A percentile compares a stretch with the other conserved stretches of the same genome.
These are phyloP conservation scores for Lagodon rhomboides DNA, from an alignment of 2,797 vertebrate genomes.

Conservation along the genomic window DNA sequence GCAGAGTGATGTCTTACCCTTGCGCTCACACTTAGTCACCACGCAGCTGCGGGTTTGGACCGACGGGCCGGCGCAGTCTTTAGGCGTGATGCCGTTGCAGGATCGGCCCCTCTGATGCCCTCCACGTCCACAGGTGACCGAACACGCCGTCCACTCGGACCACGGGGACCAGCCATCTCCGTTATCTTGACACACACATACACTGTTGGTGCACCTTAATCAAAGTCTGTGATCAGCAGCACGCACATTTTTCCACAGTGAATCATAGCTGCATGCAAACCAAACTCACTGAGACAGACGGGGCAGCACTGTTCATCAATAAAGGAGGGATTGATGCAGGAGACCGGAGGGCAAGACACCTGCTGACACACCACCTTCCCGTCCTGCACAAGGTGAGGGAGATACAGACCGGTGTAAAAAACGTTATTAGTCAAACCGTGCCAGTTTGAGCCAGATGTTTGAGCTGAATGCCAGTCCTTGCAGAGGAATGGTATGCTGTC, in stretches of 20 bases:
- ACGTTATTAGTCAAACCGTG: conserved; percentile 13
- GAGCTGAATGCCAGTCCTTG: conserved; percentile 33
- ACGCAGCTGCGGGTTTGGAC: conserved; percentile 95
- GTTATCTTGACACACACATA: conserved; percentile 69
- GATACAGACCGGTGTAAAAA: conserved; percentile 15
- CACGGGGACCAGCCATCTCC: conserved; percentile 96
- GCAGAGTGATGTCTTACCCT: conserved; percentile 82
- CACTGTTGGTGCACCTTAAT: neutral
- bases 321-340: conserved; percentile 90
- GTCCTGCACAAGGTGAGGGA: conserved; percentile 79
- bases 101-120: conserved; percentile 96
- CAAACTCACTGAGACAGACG: conserved; percentile 90
- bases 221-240: neutral
- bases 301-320: conserved; percentile 94
- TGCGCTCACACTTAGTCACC: conserved; percentile 91
- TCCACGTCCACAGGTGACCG: conserved; percentile 92
- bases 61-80: conserved; percentile 89
- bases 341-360: conserved; percentile 91
- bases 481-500: conserved; percentile 47
- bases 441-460: conserved; percentile 63
- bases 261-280: neutral
- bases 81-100: conserved; percentile 91
- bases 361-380: conserved; percentile 94
- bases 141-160: conserved; percentile 98
- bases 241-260: neutral